Base-by-base conservation (phyloP, 2,113 vertebrate species). In the Cochlearius cochlearius region DNA sequence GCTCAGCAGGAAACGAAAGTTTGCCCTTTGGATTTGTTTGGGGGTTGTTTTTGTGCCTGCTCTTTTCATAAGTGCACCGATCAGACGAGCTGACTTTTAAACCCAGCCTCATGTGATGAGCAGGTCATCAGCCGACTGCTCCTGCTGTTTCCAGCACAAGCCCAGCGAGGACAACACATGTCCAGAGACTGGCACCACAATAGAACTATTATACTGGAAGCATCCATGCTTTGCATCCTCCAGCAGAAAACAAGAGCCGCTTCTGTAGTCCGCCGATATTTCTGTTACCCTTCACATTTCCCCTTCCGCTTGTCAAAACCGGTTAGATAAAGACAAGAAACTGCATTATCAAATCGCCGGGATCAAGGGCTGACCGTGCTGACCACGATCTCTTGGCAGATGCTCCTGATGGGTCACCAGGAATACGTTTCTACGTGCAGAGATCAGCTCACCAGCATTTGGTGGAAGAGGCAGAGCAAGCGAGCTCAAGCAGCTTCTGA, bases 61-160 rank as follows among this genome's bases (percentile, higher is more conserved):
- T 89, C 64, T 72, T 45, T 56, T 69, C 68, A 72, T 15, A 74
- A 86, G 36, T 21, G 66, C 73, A 25, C 55, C 1, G 9, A 71
- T 60, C 36, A 71, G 55, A 91, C 22, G 43, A 94, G 74, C 62
- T 55, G 56, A 67, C 59, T 78, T 84, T 75, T 50, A 85, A 94
- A 68, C 32, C 30, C 68, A 23, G 15, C 58, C 73, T 49, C 19
- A 25, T 55, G 13, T 59, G 81, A 92, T 18, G 29, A 56, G 77
- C 84, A 84, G 76, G 3, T 58, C 76, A 74, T 27, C 72, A 64
- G 77, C 92, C 77, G 84, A 43, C 50, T 36, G 77, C 55, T 84
- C 56, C 36, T 84, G 90, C 66, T 45, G 47, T n/a, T 96, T 55
- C 77, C 96, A 95, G 88, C 81, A 88, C 66, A 68, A 89, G 58